Conservation (phyloP, 2,888 invertebrate species). For the Blastobasis adustella region DNA sequence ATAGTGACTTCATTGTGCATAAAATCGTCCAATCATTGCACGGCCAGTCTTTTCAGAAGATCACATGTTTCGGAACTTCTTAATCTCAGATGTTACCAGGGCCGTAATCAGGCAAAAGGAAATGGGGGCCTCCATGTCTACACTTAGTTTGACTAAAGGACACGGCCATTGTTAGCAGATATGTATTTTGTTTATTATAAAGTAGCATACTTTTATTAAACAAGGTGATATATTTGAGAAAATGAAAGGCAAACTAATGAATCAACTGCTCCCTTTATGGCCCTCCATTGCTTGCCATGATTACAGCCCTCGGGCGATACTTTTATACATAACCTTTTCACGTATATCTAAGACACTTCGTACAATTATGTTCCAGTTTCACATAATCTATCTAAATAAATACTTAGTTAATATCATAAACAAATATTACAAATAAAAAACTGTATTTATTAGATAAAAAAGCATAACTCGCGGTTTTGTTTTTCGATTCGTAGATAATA, state of each 20-base stretch:
- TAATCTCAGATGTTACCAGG: slow-evolving; percentile 40
- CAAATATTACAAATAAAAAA: slow-evolving; percentile 44
- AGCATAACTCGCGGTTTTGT: slow-evolving; percentile 17
- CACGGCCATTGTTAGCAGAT: neutral
- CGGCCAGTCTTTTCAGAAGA: slow-evolving; percentile 61
- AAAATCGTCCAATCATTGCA: slow-evolving; percentile 37
- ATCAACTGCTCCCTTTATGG: too few species aligned
- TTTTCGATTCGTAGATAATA: slow-evolving; percentile 13
- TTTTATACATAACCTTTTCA: slow-evolving; percentile 1
- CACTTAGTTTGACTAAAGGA: neutral
- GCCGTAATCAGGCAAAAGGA: neutral
- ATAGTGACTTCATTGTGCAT: slow-evolving; percentile 71
- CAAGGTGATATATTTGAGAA: neutral
- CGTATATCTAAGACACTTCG: slow-evolving; percentile 11
- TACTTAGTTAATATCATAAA: slow-evolving; percentile 64
- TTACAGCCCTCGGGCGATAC: neutral
- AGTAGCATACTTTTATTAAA: neutral
- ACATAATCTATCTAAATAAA: slow-evolving; percentile 56
- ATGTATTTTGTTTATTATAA: neutral
- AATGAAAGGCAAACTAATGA: too few species aligned
- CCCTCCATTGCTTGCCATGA: neutral
- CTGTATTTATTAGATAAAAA: slow-evolving; percentile 23
- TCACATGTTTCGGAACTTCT: slow-evolving; percentile 44
- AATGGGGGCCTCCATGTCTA: neutral
- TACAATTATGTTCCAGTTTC: slow-evolving; percentile 12